Percentiles rank a stretch among this genome's conserved stretches.
These are phyloP conservation scores for Periphyllus acericola DNA, from an alignment of 2,888 invertebrate genomes.

Conservation along the genomic window DNA sequence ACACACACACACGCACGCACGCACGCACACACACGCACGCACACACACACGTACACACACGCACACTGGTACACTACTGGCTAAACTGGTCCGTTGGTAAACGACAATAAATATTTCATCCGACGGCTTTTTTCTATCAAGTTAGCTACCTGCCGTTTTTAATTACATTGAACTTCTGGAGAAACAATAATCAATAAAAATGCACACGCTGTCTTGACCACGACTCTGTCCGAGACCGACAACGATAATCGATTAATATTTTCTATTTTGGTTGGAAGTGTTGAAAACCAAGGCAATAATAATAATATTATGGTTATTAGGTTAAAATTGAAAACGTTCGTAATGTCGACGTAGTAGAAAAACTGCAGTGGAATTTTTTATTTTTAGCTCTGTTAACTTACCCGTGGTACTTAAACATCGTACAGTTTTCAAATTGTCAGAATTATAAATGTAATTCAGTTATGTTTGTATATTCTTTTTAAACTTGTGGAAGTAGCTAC, in stretches of 20 bases:
- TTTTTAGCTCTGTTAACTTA: too few species aligned
- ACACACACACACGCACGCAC: too few species aligned
- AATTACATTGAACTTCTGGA: conserved; percentile 30
- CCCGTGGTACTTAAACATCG: too few species aligned
- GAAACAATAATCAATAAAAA: conserved; percentile 22
- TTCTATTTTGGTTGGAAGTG: background rate
- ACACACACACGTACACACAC: too few species aligned
- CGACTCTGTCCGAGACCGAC: background rate
- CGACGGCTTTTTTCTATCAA: conserved; percentile 7
- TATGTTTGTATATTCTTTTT: background rate
- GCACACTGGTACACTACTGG: conserved; percentile 5
- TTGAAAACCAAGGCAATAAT: background rate
- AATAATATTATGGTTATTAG: background rate
- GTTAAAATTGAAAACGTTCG: background rate
- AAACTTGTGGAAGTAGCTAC: background rate
- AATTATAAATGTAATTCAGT: background rate
- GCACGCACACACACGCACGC: too few species aligned
- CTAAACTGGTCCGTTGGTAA: conserved; percentile 50
- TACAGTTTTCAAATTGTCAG: too few species aligned
- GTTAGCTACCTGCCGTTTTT: conserved; percentile 37
- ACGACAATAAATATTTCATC: conserved; percentile 51
- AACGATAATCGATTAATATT: conserved; percentile 1
- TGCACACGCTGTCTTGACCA: background rate
- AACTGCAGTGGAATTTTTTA: too few species aligned
- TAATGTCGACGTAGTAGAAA: background rate